These are phyloP conservation scores for Esox masquinongy DNA, from an alignment of 2,797 vertebrate species.

Conservation along the genomic window DNA sequence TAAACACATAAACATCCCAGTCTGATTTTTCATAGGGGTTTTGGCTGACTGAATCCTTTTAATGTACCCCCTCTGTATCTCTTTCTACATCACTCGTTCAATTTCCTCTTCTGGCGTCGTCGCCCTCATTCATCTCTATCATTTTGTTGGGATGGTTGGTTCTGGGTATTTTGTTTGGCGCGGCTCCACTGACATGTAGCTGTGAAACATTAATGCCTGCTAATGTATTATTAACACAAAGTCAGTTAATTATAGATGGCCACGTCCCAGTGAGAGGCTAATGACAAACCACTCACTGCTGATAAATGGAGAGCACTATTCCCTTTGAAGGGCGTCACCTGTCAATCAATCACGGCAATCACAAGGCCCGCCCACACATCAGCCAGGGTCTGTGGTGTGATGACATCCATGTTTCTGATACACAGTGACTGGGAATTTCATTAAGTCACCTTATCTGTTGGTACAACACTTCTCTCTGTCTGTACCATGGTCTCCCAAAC, in stretches of 20 bases:
- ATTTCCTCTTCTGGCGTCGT: background rate
- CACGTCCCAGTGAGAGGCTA: conserved; percentile 65
- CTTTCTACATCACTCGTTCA: background rate
- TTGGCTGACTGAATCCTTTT: background rate
- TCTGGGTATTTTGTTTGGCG: conserved; percentile 48
- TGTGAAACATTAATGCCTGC: conserved; percentile 61
- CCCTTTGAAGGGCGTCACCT: conserved; percentile 48
- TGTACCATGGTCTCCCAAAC: too few relatives aligned
- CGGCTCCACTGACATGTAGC: conserved; percentile 50
- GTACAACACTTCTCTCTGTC: too few relatives aligned
- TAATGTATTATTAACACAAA: conserved; percentile 72
- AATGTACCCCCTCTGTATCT: background rate
- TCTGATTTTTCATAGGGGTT: too few relatives aligned
- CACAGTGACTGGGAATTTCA: background rate
- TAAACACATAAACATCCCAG: background rate
- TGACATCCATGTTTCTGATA: background rate
- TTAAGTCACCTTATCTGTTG: background rate
- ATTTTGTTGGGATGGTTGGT: conserved; percentile 31
- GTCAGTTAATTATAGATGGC: conserved; percentile 75
- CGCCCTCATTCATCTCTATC: conserved; percentile 1
- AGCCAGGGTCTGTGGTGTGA: background rate
- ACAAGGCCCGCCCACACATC: background rate
- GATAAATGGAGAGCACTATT: conserved; percentile 47
- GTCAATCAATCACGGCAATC: conserved; percentile 33
- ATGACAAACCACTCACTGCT: conserved; percentile 57